Conservation (phyloP, 1,140 invertebrate genomes). For the Hirudo medicinalis region DNA sequence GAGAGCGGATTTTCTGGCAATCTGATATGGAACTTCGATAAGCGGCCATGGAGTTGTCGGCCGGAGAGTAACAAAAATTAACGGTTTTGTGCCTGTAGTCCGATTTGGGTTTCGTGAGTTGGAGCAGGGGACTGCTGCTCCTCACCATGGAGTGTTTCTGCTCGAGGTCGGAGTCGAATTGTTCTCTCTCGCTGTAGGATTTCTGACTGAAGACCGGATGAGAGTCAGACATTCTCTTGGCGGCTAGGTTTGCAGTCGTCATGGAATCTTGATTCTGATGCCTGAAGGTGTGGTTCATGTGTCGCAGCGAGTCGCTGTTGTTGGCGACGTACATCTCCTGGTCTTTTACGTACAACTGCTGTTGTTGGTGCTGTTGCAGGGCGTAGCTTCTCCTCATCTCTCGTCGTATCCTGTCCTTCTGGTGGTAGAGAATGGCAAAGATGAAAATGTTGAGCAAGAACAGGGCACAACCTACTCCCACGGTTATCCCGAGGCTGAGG, state of each 20-base stretch:
- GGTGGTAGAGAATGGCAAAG: constrained; percentile 84
- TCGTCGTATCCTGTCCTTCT: constrained; percentile 50
- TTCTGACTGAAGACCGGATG: no score
- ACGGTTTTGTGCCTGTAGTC: neutral
- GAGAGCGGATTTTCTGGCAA: neutral
- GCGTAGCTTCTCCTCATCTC: constrained; percentile 15
- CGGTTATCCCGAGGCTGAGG: constrained; percentile 69
- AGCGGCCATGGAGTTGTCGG: neutral
- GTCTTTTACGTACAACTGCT: constrained; percentile 1
- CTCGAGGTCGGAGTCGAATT: neutral
- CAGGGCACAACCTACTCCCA: constrained; percentile 78
- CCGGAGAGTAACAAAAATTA: neutral
- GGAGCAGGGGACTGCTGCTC: neutral
- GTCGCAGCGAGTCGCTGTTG: neutral
- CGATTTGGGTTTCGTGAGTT: constrained; percentile 8
- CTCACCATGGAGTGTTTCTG: neutral
- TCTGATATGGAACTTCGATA: neutral
- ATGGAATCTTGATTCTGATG: constrained; percentile 2
- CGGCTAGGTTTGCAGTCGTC: neutral
- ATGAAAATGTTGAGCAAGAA: constrained; percentile 79
- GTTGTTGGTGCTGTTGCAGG: constrained; percentile 7
- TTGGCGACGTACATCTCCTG: constrained; percentile 10
- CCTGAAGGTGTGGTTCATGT: neutral
- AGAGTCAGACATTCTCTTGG: neutral
- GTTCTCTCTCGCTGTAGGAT: no score